Evolutionary conservation across 2,797 vertebrate genomes (phyloP), one percentile per base, ranked within the genome.

Genomic region (Gadopsis marmoratus): DNA sequence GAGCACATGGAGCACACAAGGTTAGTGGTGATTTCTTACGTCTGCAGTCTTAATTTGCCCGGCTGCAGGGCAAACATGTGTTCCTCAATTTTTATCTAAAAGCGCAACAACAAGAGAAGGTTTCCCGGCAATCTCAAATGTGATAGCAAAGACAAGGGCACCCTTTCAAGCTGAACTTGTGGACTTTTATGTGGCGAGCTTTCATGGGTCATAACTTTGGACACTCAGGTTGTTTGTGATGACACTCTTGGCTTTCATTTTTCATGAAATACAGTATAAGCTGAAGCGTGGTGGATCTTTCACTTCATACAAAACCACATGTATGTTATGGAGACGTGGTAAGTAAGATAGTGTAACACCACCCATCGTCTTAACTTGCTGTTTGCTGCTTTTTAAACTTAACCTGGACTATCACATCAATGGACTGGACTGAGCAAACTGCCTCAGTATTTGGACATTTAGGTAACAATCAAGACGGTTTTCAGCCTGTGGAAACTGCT

Each of bases 1-100:
- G 82, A 94, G 85, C 91, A 92, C 87, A 92, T 92, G 85, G 84
- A 86, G 79, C 82, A 85, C 93, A 92, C 82, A 92, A 91, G 81
- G 81, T 83, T 91, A 84, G 87, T 75, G 76, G 77, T 87, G 82
- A 88, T 88, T 90, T 90, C 87, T 89, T 91, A 89, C 74, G 45
- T 93, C 88, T 86, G 82, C 72, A 86, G 87, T 89, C 88, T 88
- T 88, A 89, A 90, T 92, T 88, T 86, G 64, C 60, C 31, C 54
- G 14, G 88, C 91, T 89, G 75, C 86, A 68, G 89, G 91, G 89
- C 84, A 91, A 94, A 92, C 87, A 90, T 88, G 92, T 89, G 89
- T 88, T 93, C 76, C 76, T 71, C 31, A 88, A 92, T 93, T 90
- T 89, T 86, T 89, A 92, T 91, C 87, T 74, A 39, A 81, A 86